A percentile compares a stretch with the other conserved stretches of the same genome.
Evolutionary conservation across 2,888 invertebrate species (phyloP).

Genomic region (Parnassius glacialis): DNA sequence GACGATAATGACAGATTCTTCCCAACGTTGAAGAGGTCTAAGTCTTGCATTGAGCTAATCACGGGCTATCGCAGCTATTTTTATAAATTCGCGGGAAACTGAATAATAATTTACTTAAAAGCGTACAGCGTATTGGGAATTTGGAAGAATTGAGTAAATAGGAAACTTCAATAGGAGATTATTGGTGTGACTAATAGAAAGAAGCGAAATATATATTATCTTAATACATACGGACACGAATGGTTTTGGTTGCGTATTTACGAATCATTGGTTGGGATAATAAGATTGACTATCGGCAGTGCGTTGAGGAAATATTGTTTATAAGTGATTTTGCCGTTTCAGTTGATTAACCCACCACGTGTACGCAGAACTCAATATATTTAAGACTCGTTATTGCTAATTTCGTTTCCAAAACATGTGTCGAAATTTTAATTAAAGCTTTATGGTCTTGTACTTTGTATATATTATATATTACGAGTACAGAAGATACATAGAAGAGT

Average conservation of each 20-base stretch:
- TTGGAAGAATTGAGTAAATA: neutral
- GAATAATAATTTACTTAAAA: no score
- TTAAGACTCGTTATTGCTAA: constrained; percentile 1
- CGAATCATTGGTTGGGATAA: constrained; percentile 26
- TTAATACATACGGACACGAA: constrained; percentile 18
- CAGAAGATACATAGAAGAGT: no score
- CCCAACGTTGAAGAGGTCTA: no score
- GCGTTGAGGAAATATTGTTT: constrained; percentile 13
- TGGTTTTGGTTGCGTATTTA: constrained; percentile 10
- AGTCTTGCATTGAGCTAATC: no score
- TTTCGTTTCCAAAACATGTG: neutral
- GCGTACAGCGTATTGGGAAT: no score
- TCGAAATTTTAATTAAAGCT: no score
- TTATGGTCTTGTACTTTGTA: no score
- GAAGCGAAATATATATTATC: constrained; percentile 12
- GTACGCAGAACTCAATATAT: neutral
- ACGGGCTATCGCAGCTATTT: no score
- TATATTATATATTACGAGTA: no score
- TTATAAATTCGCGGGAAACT: no score
- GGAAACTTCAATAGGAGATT: constrained; percentile 8
- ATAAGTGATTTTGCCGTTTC: constrained; percentile 17
- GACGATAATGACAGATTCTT: no score
- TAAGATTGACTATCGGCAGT: constrained; percentile 10
- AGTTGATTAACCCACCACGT: constrained; percentile 1
- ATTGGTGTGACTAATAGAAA: constrained; percentile 16